Conservation (phyloP, 2,113 vertebrate species). For the Cyanistes caeruleus region DNA sequence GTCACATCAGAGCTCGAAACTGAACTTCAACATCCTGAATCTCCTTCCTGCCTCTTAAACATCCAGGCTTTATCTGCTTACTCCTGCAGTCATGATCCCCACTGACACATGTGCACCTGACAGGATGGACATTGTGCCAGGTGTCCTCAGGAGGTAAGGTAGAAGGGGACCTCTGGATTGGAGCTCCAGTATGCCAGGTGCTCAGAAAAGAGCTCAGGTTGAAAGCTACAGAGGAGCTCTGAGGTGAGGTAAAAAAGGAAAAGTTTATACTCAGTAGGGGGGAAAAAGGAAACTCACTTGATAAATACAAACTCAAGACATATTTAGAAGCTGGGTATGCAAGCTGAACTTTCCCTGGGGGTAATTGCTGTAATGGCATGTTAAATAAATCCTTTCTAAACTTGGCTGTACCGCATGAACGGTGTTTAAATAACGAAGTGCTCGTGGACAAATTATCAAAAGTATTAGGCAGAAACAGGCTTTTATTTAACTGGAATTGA, state of each 20-base stretch:
- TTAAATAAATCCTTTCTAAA: slow-evolving; percentile 62
- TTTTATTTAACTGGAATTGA: slow-evolving; percentile 30
- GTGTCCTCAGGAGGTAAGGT: neutral
- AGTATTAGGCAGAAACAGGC: neutral
- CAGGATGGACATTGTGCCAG: accelerated
- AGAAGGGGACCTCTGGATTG: neutral
- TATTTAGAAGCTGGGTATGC: slow-evolving; percentile 37
- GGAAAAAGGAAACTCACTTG: neutral
- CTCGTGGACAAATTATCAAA: slow-evolving; percentile 25
- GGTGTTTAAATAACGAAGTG: slow-evolving; percentile 19
- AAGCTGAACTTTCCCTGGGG: slow-evolving; percentile 46
- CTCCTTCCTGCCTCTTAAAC: neutral
- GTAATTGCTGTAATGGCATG: slow-evolving; percentile 53
- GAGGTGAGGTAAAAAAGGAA: neutral
- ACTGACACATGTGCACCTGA: neutral
- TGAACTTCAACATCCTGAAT: neutral
- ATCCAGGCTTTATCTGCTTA: neutral
- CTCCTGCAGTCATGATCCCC: neutral
- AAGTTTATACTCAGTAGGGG: neutral
- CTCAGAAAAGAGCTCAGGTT: neutral
- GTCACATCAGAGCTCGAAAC: neutral
- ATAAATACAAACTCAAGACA: slow-evolving; percentile 32
- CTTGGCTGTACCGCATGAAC: neutral
- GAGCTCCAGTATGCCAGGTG: neutral
- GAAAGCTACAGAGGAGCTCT: neutral